Percentiles rank a stretch among this genome's conserved stretches.
Conservation (phyloP, 2,113 vertebrate species). For the Prionailurus viverrinus region DNA sequence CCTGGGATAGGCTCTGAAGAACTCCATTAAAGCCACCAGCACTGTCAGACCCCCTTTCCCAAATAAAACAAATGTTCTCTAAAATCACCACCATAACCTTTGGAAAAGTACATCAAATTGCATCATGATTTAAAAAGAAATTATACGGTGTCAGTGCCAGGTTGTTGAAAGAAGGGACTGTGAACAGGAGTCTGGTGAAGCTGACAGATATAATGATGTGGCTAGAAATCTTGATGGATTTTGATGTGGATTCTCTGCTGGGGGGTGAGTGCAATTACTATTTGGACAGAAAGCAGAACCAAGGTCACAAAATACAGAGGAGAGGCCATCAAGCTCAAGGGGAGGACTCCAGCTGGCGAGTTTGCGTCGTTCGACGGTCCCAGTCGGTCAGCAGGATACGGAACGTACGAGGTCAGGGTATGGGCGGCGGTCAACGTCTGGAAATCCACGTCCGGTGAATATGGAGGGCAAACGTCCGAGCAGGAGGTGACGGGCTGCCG, state of each 20-base stretch:
- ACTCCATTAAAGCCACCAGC: background rate
- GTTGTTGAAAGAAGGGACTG: constrained; percentile 60
- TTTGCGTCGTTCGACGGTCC: constrained; percentile 17
- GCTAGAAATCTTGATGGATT: constrained; percentile 64
- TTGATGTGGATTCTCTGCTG: constrained; percentile 13
- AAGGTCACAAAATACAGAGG: constrained; percentile 58
- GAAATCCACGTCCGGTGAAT: background rate
- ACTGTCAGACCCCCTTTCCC: background rate
- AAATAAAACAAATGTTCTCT: constrained; percentile 61
- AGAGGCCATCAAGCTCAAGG: background rate
- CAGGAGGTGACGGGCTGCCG: background rate
- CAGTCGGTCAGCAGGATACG: background rate
- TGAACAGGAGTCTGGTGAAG: constrained; percentile 35
- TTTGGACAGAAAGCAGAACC: constrained; percentile 43
- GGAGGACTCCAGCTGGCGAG: background rate
- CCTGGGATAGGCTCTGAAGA: background rate
- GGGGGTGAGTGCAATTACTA: constrained; percentile 38
- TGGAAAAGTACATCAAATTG: constrained; percentile 74
- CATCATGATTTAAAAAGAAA: constrained; percentile 73
- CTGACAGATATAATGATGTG: constrained; percentile 70
- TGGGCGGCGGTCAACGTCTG: background rate
- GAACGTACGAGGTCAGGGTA: background rate
- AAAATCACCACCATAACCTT: constrained; percentile 63
- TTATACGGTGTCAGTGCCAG: constrained; percentile 60
- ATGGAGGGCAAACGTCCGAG: background rate